A percentile compares a stretch with the other conserved stretches of the same genome.
Conservation (phyloP, 2,113 vertebrate genomes). For the Chloroceryle aenea region DNA sequence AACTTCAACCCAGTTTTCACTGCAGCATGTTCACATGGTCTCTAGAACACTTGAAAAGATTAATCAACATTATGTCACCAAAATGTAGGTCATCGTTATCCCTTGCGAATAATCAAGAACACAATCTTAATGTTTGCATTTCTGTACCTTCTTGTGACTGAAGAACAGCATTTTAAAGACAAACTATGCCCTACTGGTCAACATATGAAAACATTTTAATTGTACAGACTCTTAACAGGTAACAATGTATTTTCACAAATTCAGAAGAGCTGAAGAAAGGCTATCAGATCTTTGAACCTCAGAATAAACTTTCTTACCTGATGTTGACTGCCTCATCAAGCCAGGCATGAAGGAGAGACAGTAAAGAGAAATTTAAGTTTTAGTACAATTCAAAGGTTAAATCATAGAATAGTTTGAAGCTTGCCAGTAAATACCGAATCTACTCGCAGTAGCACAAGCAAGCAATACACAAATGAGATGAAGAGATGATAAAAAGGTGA, state of each 20-base stretch:
- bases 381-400: constrained; percentile 32
- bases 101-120: neutral
- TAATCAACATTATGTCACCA: neutral
- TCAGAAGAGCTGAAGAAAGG: neutral
- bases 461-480: neutral
- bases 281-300: neutral
- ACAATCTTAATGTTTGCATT: neutral
- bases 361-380: constrained; percentile 68
- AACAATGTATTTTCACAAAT: neutral
- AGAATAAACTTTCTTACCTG: constrained; percentile 85
- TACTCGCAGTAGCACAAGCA: neutral
- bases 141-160: neutral
- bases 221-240: neutral
- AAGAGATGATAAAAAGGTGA: neutral
- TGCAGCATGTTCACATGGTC: neutral
- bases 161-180: neutral
- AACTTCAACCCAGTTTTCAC: constrained; percentile 12
- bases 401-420: neutral
- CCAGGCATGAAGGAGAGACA: constrained; percentile 87
- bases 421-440: neutral
- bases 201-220: neutral
- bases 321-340: constrained; percentile 81
- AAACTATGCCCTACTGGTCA: neutral
- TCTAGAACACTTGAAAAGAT: neutral
- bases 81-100: neutral